Base-by-base conservation (phyloP, 2,888 invertebrate species). In the Erebia aethiops region DNA sequence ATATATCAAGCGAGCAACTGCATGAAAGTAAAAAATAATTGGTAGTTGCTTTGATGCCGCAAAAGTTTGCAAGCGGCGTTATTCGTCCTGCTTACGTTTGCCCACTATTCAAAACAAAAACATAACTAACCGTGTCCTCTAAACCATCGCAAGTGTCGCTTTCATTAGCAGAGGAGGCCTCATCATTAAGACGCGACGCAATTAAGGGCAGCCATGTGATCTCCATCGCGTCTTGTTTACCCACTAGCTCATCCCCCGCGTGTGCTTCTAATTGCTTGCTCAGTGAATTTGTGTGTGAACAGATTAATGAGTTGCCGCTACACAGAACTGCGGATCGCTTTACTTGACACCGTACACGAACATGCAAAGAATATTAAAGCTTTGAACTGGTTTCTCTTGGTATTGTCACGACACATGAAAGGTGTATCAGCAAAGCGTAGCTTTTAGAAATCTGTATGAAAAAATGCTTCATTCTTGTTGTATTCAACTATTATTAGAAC, bases 141-240 rank as follows among this genome's bases (percentile, higher is more conserved):
- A 16, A 61, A 60, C 16, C 61, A 13, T 13, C 52, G 46, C 21
- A 54, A 52, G 41, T 10, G 35, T 16, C 16, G n/a, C 9, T 5
- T 60, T 35, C 41, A 41, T 41, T 10, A 46, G 46, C 52, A 43
- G 13, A 60, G 57, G 56, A 69, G 70, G 71, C 67, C 71, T 70
- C 77, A 71, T 79, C 82, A 77, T 82, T 80, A 82, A 77, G 76
- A 78, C 56, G 56, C 46, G 46, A 9, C 72, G 77, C 80, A 82
- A 82, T 82, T 81, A 83, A 75, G 75, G 75, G 73, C 75, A 43
- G 56, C 72, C 74, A 21, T 35, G 54, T 79, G 78, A 82, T 46
- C 11, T 46, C 13, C 46, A 13, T 81, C 78, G 78, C 75, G 75
- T 79, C 75, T 78, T 76, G 75, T 81, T 78, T 79, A 77, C 77